A percentile compares a stretch with the other conserved stretches of the same genome.
phyloP scores from a whole-genome alignment of 2,113 vertebrate species.

The Marmota monax region DNA sequence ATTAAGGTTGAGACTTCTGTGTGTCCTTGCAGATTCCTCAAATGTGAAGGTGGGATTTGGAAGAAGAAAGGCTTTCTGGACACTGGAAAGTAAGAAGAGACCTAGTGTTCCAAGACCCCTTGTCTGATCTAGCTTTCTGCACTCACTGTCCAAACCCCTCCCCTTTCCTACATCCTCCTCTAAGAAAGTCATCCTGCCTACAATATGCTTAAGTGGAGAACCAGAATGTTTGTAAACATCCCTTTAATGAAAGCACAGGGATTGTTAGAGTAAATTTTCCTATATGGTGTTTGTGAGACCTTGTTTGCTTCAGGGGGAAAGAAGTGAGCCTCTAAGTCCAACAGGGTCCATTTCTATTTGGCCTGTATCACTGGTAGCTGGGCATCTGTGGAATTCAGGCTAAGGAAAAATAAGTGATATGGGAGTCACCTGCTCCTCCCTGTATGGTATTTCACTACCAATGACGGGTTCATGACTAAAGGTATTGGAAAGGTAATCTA shows the following conservation, averaged over 20 bases:
- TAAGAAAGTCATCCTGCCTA: slow-evolving; percentile 3
- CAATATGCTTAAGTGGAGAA: slow-evolving; percentile 11
- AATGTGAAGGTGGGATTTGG: not conserved
- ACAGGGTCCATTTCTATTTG: rapidly evolving
- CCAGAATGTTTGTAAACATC: slow-evolving; percentile 51
- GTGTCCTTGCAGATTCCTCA: not conserved
- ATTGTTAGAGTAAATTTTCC: not conserved
- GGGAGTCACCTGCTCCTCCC: not conserved
- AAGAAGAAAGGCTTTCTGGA: not conserved
- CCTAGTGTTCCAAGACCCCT: not conserved
- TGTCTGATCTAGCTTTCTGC: not conserved
- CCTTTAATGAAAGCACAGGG: slow-evolving; percentile 19
- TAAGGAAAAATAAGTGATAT: not conserved
- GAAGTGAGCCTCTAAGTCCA: not conserved
- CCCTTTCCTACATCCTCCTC: not conserved
- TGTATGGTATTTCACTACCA: not conserved
- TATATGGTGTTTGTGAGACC: not conserved
- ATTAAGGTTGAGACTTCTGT: not conserved
- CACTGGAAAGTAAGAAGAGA: not conserved
- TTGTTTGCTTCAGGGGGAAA: not conserved
- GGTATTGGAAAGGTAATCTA: not conserved
- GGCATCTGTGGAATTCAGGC: not conserved
- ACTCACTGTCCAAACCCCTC: not conserved
- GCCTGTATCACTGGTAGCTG: not conserved
- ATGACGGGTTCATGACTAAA: not conserved